Percentiles rank a stretch among this genome's conserved stretches.
These are phyloP conservation scores for Spheniscus mendiculus DNA, from an alignment of 2,113 vertebrate species.

Conservation along the genomic window DNA sequence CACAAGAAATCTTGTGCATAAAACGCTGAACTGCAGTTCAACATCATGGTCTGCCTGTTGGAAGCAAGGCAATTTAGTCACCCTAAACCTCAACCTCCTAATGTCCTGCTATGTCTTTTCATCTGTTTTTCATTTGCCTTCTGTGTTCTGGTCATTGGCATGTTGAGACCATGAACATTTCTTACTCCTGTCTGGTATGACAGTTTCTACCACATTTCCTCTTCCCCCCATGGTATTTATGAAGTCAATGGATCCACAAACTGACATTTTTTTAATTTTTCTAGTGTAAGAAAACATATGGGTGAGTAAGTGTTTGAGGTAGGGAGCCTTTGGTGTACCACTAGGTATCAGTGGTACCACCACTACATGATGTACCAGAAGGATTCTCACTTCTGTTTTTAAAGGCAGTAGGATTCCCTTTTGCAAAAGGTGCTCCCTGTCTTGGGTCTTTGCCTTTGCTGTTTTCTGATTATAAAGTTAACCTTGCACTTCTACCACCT, in stretches of 20 bases:
- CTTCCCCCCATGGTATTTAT: not conserved
- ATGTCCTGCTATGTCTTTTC: not conserved
- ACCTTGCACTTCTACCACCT: not conserved
- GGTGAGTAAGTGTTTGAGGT: not conserved
- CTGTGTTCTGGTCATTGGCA: not conserved
- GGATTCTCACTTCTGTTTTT: not conserved
- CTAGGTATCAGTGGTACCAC: not conserved
- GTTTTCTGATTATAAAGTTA: not conserved
- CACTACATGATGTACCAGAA: not conserved
- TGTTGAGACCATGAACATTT: not conserved
- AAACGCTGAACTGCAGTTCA: not conserved
- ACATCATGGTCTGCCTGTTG: not conserved
- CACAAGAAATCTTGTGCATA: not conserved
- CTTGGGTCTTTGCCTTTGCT: not conserved
- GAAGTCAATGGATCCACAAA: not conserved
- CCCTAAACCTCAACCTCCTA: not conserved
- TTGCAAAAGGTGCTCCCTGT: not conserved
- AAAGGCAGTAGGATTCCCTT: not conserved
- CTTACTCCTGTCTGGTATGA: not conserved
- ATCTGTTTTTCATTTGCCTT: not conserved
- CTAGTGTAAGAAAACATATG: not conserved
- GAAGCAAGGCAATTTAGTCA: not conserved
- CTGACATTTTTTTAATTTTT: not conserved
- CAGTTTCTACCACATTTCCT: not conserved
- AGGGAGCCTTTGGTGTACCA: not conserved